Percentiles rank a stretch among this genome's conserved stretches.
Evolutionary conservation across 2,888 invertebrate genomes (phyloP).

Genomic region (Liodrosophila aerea): DNA sequence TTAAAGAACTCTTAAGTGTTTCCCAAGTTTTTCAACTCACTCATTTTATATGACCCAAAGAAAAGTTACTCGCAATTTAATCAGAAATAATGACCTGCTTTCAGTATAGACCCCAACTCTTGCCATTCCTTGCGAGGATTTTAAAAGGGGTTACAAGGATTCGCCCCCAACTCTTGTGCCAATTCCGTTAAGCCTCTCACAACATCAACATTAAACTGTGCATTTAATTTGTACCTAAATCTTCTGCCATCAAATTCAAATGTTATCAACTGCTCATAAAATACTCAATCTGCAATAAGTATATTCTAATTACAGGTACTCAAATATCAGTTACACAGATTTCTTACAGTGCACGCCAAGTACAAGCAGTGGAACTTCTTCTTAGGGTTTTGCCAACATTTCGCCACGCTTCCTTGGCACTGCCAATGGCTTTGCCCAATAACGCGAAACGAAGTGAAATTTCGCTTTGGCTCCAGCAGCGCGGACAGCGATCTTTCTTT

Average conservation of each 20-base stretch:
- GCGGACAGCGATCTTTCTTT: conserved; percentile 66
- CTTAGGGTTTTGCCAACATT: conserved; percentile 23
- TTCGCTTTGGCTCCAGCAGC: conserved; percentile 66
- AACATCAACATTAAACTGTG: too few relatives aligned
- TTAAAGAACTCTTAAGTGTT: conserved; percentile 55
- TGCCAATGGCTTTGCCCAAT: conserved; percentile 64
- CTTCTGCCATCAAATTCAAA: too few relatives aligned
- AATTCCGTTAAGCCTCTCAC: too few relatives aligned
- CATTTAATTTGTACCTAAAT: too few relatives aligned
- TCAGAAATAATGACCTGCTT: conserved; percentile 11
- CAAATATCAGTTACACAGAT: too few relatives aligned
- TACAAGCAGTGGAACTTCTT: conserved; percentile 54
- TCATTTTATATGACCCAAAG: conserved; percentile 27
- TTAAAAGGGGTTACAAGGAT: too few relatives aligned
- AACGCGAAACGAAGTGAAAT: conserved; percentile 63
- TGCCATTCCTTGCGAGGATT: too few relatives aligned
- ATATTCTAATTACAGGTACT: too few relatives aligned
- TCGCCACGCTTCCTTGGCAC: conserved; percentile 62
- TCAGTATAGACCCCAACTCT: background rate
- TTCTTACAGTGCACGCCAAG: background rate
- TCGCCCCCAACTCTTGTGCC: too few relatives aligned
- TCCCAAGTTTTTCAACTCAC: conserved; percentile 13
- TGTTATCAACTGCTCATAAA: too few relatives aligned
- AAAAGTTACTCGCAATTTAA: conserved; percentile 33
- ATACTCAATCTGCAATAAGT: too few relatives aligned